Evolutionary conservation across 2,888 invertebrate species (phyloP), one percentile per base, ranked within the genome.

Genomic region (Mythimna vitellina): DNA sequence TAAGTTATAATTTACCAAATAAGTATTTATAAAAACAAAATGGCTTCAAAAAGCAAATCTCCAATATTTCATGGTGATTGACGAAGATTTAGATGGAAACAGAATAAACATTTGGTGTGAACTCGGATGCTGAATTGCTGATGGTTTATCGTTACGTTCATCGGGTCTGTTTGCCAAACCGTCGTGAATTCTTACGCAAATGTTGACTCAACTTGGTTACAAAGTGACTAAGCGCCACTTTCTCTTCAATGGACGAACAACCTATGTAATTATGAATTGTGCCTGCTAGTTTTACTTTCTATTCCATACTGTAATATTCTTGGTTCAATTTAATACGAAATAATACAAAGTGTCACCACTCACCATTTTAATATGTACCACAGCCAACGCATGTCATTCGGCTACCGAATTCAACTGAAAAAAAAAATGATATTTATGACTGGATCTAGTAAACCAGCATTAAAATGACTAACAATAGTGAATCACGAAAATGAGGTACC

Each of bases 401-500:
- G 58, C 74, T 35, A 70, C 10, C n/a, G 66, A 35, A 42, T 49
- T 68, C 70, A 82, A 76, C 91, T 91, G 87, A 76, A 89, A 81
- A 74, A 74, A 72, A 70, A 72, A 72, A 73, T 32, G 14, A 9
- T 76, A 61, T 22, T n/a, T 51, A 62, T 62, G 70, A 65, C 71
- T 65, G 46, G 57, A 76, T 65, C 66, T 73, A 57, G 57, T 72
- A 53, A 74, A 64, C 51, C 62, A 69, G 42, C 22, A 60, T 25
- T 70, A 42, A 66, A 72, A 76, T 89, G 88, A 90, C 86, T 90
- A 90, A 91, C 61, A 82, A 76, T 81, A 81, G 86, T 91, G 92
- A 93, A 87, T 93, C 92, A 93, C 87, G 70, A 78, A 82, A 86
- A 80, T 85, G 78, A 84, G 81, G 83, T 83, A 73, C 84, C 57